phyloP scores from a whole-genome alignment of 2,888 invertebrate genomes.

The Idaea dimidiata region DNA sequence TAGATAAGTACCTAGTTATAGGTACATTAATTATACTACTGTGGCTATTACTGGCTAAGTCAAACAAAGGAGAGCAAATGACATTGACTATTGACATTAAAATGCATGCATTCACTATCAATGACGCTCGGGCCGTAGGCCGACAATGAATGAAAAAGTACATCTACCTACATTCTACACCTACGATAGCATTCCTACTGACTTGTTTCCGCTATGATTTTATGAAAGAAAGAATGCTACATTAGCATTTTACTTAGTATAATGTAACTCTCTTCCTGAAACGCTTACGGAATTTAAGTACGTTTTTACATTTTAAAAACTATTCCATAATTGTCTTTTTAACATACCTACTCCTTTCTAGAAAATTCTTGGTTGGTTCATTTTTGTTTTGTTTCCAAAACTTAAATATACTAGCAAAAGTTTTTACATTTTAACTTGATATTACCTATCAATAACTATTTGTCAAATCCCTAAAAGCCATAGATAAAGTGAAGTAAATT shows the following conservation, averaged over 20 bases:
- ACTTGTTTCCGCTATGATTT: constrained; percentile 3
- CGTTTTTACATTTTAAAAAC: not conserved
- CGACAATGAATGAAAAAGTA: not conserved
- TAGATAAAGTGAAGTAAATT: no score
- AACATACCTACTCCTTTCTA: not conserved
- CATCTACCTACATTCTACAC: constrained; percentile 1
- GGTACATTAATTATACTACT: no score
- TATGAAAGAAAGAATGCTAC: constrained; percentile 2
- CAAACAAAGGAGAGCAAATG: constrained; percentile 1
- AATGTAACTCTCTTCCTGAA: not conserved
- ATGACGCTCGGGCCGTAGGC: not conserved
- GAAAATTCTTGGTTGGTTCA: no score
- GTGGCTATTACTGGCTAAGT: not conserved
- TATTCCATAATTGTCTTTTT: not conserved
- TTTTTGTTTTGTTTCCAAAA: no score
- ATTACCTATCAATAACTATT: no score
- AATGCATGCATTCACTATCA: constrained; percentile 8
- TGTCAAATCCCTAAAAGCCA: no score
- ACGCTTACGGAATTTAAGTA: not conserved
- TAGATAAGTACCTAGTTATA: no score
- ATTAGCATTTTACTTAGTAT: not conserved
- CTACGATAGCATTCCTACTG: not conserved
- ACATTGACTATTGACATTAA: constrained; percentile 3
- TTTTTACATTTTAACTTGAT: no score
- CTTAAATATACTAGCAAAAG: no score